phyloP scores from a whole-genome alignment of 2,888 invertebrate species.

The Eudasyphora cyanicolor region DNA sequence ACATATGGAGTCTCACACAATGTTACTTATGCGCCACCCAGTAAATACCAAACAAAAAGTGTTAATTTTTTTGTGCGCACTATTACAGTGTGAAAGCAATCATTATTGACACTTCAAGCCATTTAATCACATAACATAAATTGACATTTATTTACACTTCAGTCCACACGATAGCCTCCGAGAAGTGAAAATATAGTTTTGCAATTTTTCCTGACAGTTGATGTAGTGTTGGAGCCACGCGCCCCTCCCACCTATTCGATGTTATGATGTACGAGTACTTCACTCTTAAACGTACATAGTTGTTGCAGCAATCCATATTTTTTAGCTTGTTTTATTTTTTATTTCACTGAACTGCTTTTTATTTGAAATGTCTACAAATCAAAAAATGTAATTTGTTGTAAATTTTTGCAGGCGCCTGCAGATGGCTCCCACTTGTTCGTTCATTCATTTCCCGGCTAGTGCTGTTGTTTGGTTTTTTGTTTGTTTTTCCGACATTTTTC shows the following conservation, averaged over 20 bases:
- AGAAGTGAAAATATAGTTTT: not conserved
- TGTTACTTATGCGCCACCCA: too few relatives aligned
- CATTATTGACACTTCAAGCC: too few relatives aligned
- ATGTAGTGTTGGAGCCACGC: not conserved
- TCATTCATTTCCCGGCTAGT: constrained; percentile 28
- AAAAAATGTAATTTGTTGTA: constrained; percentile 65
- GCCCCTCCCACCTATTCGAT: not conserved
- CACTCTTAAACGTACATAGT: not conserved
- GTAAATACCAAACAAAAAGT: too few relatives aligned
- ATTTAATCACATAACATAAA: too few relatives aligned
- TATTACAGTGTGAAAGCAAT: too few relatives aligned
- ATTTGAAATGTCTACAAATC: constrained; percentile 63
- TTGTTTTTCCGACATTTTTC: constrained; percentile 23
- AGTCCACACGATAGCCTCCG: too few relatives aligned
- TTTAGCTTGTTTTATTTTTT: constrained; percentile 27
- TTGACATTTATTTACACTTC: too few relatives aligned
- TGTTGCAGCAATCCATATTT: constrained; percentile 23
- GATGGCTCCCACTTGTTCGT: constrained; percentile 62
- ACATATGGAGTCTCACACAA: too few relatives aligned
- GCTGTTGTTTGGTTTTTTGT: constrained; percentile 15
- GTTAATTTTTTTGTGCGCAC: too few relatives aligned
- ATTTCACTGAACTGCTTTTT: constrained; percentile 5
- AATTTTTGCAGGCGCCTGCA: constrained; percentile 62
- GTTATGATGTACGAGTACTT: constrained; percentile 1
- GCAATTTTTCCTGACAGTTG: not conserved